Conservation (phyloP, 2,888 invertebrate genomes). For the Cancer borealis region DNA sequence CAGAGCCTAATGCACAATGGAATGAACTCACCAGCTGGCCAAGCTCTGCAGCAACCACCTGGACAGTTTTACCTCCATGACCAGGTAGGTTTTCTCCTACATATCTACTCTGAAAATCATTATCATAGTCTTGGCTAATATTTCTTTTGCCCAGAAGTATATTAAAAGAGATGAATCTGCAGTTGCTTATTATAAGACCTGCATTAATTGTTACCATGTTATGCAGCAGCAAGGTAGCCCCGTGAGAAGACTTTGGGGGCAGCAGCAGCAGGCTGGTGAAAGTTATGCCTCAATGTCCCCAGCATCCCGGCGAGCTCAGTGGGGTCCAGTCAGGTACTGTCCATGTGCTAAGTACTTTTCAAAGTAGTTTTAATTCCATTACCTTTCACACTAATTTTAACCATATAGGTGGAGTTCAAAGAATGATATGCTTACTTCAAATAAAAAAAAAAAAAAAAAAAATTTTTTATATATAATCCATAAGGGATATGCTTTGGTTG, state of each 20-base stretch:
- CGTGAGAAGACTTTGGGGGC: slow-evolving; percentile 74
- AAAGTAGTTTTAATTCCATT: neutral
- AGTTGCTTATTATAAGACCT: neutral
- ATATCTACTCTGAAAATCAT: neutral
- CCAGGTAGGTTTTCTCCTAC: slow-evolving; percentile 68
- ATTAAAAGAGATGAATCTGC: neutral
- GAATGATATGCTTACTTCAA: neutral
- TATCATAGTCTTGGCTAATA: neutral
- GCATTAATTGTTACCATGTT: neutral
- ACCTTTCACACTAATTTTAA: neutral
- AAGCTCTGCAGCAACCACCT: slow-evolving; percentile 79
- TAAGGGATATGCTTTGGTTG: neutral
- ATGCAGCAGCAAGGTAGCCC: slow-evolving; percentile 73
- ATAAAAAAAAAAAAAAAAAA: neutral
- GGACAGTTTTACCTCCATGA: slow-evolving; percentile 79
- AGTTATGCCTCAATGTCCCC: slow-evolving; percentile 75
- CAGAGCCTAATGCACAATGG: slow-evolving; percentile 80
- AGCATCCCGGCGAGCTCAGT: slow-evolving; percentile 76
- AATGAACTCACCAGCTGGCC: slow-evolving; percentile 61
- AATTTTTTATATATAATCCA: neutral
- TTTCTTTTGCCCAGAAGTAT: neutral
- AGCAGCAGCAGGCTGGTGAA: slow-evolving; percentile 60
- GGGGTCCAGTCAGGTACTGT: slow-evolving; percentile 77
- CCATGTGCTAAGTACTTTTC: neutral
- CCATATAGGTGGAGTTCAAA: neutral